A percentile compares a stretch with the other conserved stretches of the same genome.
Evolutionary conservation across 2,888 invertebrate species (phyloP).

Genomic region (Drosophila peninsularis): DNA sequence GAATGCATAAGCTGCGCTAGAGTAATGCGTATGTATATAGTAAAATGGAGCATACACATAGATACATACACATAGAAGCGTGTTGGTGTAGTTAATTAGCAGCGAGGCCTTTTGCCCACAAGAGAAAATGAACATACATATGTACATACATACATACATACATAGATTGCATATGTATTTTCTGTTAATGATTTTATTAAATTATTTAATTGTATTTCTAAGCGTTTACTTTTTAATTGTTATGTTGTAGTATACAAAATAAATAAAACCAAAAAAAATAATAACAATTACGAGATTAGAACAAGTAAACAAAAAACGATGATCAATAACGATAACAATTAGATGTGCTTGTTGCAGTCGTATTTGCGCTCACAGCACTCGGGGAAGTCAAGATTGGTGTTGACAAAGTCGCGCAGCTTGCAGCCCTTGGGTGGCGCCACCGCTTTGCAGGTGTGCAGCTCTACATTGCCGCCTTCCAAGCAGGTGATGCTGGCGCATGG

Average conservation of each 20-base stretch:
- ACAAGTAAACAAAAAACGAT: not conserved
- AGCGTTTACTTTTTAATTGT: constrained; percentile 78
- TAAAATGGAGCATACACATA: not conserved
- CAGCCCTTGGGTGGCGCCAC: constrained; percentile 80
- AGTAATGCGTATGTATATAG: constrained; percentile 12
- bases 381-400: constrained; percentile 75
- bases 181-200: constrained; percentile 80
- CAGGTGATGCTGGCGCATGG: constrained; percentile 76
- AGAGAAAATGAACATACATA: constrained; percentile 16
- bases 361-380: constrained; percentile 78
- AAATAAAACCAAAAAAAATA: constrained; percentile 52
- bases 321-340: constrained; percentile 13
- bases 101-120: constrained; percentile 32
- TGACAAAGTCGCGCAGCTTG: constrained; percentile 78
- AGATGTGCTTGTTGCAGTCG: constrained; percentile 73
- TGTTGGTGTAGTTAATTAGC: constrained; percentile 25
- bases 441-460: constrained; percentile 72
- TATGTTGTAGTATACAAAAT: constrained; percentile 79
- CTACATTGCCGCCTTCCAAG: constrained; percentile 59
- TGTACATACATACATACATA: constrained; percentile 36
- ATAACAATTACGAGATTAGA: constrained; percentile 7
- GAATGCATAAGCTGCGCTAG: not conserved
- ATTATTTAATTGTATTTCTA: constrained; percentile 77
- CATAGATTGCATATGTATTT: constrained; percentile 58
- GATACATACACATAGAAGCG: constrained; percentile 11